Percentiles rank a stretch among this genome's conserved stretches.
These are phyloP conservation scores for Lerista edwardsae DNA, from an alignment of 2,797 vertebrate species.

Conservation along the genomic window DNA sequence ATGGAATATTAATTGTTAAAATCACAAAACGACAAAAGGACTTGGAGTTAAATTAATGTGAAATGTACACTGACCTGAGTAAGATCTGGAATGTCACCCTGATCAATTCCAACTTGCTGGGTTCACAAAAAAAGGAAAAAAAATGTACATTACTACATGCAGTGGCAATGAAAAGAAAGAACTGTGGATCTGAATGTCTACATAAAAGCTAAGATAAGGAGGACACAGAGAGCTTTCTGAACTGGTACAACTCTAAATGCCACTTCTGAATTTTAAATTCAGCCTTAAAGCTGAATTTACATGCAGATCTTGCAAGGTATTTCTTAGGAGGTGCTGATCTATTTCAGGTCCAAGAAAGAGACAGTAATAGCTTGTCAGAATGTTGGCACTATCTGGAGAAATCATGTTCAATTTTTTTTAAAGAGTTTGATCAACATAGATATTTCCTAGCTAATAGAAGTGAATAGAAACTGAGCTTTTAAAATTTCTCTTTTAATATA, in stretches of 20 bases:
- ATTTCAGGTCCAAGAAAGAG: not conserved
- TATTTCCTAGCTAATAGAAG: not conserved
- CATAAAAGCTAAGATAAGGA: constrained; percentile 46
- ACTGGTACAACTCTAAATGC: constrained; percentile 44
- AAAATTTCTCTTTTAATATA: constrained; percentile 2
- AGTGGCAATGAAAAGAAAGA: constrained; percentile 56
- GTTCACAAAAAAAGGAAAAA: constrained; percentile 81
- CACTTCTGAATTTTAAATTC: not conserved
- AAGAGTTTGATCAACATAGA: constrained; percentile 9
- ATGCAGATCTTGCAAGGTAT: not conserved
- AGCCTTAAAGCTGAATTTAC: not conserved
- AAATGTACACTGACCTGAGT: constrained; percentile 93
- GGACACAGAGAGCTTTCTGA: constrained; percentile 45
- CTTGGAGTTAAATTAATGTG: constrained; percentile 76
- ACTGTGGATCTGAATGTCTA: constrained; percentile 40
- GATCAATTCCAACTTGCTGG: constrained; percentile 98
- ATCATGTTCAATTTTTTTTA: constrained; percentile 10
- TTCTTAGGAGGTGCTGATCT: not conserved
- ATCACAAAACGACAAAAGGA: constrained; percentile 45
- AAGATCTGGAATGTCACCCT: constrained; percentile 95
- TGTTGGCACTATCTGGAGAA: constrained; percentile 10
- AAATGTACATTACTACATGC: constrained; percentile 64
- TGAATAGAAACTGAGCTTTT: not conserved
- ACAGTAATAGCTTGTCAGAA: not conserved
- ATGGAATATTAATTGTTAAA: constrained; percentile 39